Conservation (phyloP, 2,888 invertebrate genomes). For the Drosophila testacea region DNA sequence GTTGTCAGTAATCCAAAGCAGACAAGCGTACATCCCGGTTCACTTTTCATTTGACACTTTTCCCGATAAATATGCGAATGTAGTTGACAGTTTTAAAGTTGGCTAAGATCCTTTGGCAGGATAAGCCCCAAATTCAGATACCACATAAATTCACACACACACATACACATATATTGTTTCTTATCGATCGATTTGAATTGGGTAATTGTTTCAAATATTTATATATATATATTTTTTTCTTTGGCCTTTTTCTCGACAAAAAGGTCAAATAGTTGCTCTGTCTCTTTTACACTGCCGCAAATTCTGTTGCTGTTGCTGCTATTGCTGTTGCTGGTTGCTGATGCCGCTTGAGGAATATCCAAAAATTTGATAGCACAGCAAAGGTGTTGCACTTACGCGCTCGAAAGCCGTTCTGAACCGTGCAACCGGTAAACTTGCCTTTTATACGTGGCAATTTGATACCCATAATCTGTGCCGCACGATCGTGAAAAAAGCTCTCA, state of each 20-base stretch:
- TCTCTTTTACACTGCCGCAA: slow-evolving; percentile 61
- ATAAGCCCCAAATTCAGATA: slow-evolving; percentile 34
- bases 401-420: slow-evolving; percentile 98
- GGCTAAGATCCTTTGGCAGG: slow-evolving; percentile 60
- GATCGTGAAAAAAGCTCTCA: slow-evolving; percentile 66
- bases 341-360: slow-evolving; percentile 58
- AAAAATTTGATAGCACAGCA: slow-evolving; percentile 82
- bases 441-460: slow-evolving; percentile 86
- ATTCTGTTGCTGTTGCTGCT: slow-evolving; percentile 46
- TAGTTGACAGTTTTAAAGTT: slow-evolving; percentile 32
- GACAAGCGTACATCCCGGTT: slow-evolving; percentile 56
- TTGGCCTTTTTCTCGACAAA: slow-evolving; percentile 46
- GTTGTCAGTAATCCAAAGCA: slow-evolving; percentile 57
- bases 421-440: slow-evolving; percentile 88
- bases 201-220: slow-evolving; percentile 34
- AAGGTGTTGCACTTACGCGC: slow-evolving; percentile 92
- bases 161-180: slow-evolving; percentile 42
- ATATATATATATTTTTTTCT: slow-evolving; percentile 23
- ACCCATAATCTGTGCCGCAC: slow-evolving; percentile 80
- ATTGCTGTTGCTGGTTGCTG: slow-evolving; percentile 39
- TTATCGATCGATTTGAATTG: slow-evolving; percentile 40
- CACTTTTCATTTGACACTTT: slow-evolving; percentile 56
- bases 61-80: slow-evolving; percentile 30
- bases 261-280: slow-evolving; percentile 69
- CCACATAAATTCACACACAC: slow-evolving; percentile 32